phyloP scores from a whole-genome alignment of 2,113 vertebrate genomes.

The Turdus rufiventris region DNA sequence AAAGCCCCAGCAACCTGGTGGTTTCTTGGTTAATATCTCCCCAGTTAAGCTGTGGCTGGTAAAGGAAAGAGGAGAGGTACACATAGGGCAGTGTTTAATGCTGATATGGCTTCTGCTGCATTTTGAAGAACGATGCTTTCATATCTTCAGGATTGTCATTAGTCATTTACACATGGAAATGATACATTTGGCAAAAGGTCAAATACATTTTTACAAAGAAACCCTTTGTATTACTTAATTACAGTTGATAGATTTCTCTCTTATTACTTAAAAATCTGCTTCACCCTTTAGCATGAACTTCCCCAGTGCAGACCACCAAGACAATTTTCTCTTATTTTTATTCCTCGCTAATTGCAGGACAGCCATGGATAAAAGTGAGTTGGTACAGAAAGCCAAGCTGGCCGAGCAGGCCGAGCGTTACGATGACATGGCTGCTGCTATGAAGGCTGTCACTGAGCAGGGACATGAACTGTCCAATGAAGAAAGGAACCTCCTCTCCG shows the following conservation, averaged over 20 bases:
- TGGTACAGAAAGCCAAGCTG: conserved; percentile 98
- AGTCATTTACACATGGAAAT: not conserved
- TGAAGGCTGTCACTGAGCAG: conserved; percentile 96
- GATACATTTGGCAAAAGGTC: not conserved
- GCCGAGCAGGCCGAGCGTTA: conserved; percentile 98
- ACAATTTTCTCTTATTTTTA: not conserved
- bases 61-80: not conserved
- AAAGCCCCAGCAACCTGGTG: not conserved
- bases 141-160: not conserved
- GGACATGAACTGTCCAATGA: conserved; percentile 94
- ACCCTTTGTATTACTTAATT: not conserved
- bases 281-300: not conserved
- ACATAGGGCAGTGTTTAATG: not conserved
- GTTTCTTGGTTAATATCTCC: not conserved
- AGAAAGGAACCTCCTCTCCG: conserved; percentile 95
- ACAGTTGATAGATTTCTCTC: not conserved
- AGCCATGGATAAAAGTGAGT: conserved; percentile 96
- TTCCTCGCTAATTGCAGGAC: conserved; percentile 54
- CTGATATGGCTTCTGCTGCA: not conserved
- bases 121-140: not conserved
- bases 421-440: conserved; percentile 96
- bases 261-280: not conserved
- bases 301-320: not conserved
- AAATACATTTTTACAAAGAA: not conserved
- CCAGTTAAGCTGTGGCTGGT: not conserved